Evolutionary conservation across 2,888 invertebrate species (phyloP).

Genomic region (Lasioglossum oenotherae): DNA sequence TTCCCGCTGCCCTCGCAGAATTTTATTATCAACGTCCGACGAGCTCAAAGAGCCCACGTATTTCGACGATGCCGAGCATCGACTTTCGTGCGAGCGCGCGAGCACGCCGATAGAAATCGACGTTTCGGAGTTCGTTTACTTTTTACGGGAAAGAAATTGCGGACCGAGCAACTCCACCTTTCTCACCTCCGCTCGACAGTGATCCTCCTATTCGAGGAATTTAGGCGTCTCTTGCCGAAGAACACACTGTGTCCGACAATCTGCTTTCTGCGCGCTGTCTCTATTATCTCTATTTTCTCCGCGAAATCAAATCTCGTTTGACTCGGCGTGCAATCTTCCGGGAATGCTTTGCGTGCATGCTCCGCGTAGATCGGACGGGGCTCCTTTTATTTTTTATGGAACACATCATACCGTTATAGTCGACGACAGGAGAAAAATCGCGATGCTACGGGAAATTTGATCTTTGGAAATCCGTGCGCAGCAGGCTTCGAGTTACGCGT

Average conservation of each 20-base stretch:
- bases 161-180: not conserved
- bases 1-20: constrained; percentile 24
- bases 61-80: not conserved
- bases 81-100: not conserved
- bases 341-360: not conserved
- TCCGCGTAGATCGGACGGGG: not conserved
- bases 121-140: not conserved
- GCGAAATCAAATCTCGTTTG: constrained; percentile 7
- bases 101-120: not conserved
- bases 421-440: not conserved
- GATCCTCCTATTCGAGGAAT: not conserved
- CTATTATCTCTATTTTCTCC: not conserved
- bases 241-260: not conserved
- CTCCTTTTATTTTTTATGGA: not conserved
- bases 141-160: constrained; percentile 3
- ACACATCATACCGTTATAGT: not conserved
- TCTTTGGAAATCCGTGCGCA: not conserved
- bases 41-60: constrained; percentile 5
- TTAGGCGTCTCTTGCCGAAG: not conserved
- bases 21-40: constrained; percentile 44
- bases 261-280: not conserved
- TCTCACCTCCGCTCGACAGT: not conserved
- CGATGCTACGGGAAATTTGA: not conserved
- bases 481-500: not conserved
- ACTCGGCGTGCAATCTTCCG: constrained; percentile 2